phyloP scores from a whole-genome alignment of 64 coral and sea anemone genomes.

The Actinia equina region DNA sequence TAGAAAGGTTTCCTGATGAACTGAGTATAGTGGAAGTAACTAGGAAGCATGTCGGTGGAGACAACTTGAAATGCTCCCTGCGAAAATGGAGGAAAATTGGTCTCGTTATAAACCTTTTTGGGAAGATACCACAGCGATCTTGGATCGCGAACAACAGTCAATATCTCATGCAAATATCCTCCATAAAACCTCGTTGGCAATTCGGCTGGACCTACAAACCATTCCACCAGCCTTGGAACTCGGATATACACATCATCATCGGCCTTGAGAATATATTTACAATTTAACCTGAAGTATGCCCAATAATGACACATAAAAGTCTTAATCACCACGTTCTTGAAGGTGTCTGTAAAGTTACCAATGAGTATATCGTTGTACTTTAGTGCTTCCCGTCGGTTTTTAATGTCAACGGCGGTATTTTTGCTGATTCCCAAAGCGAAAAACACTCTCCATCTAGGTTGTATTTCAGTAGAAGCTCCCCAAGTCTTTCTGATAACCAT shows the following conservation, averaged over 20 bases:
- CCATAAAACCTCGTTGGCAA: background rate
- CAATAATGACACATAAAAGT: constrained; percentile 34
- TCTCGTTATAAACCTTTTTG: background rate
- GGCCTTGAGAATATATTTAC: background rate
- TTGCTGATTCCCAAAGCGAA: background rate
- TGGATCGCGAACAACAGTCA: background rate
- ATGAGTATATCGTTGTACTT: constrained; percentile 19
- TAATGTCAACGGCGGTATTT: background rate
- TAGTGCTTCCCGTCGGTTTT: background rate
- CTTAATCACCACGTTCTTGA: constrained; percentile 21
- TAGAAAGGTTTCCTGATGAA: constrained; percentile 8
- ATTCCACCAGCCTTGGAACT: background rate
- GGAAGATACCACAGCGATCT: background rate
- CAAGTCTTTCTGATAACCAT: constrained; percentile 12
- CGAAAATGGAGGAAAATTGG: background rate
- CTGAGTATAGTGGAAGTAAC: too few relatives aligned
- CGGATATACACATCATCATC: constrained; percentile 21
- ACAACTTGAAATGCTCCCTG: background rate
- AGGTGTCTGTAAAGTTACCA: background rate
- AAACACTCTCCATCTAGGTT: too few relatives aligned
- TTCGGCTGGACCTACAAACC: background rate
- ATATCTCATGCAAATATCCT: background rate
- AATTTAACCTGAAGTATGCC: background rate
- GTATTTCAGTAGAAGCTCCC: background rate
- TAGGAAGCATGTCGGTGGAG: background rate